Conservation (phyloP, 2,113 vertebrate species). For the Serinus canaria region DNA sequence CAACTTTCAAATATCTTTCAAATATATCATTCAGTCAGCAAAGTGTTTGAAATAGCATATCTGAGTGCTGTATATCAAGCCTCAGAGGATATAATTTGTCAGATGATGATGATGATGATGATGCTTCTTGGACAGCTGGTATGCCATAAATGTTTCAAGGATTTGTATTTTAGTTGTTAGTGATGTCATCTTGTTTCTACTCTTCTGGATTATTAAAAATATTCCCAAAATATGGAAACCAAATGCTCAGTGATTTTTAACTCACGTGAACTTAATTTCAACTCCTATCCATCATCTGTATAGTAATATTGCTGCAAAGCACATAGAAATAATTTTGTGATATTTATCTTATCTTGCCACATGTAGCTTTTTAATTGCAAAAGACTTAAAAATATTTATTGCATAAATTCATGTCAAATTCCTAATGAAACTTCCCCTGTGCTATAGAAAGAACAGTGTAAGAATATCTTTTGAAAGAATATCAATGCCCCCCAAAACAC, state of each 20-base stretch:
- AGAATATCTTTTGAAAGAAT: not conserved
- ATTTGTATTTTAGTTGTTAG: not conserved
- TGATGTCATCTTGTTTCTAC: not conserved
- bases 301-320: not conserved
- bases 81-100: not conserved
- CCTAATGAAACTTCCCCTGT: not conserved
- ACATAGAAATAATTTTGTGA: not conserved
- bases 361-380: not conserved
- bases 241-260: not conserved
- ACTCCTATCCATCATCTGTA: not conserved
- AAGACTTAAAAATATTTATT: not conserved
- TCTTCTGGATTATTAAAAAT: not conserved
- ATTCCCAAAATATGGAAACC: not conserved
- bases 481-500: too few relatives aligned
- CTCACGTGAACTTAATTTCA: not conserved
- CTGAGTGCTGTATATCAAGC: not conserved
- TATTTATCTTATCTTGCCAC: not conserved
- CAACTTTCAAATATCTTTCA: not conserved
- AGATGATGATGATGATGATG: not conserved
- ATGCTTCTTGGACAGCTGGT: not conserved
- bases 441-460: not conserved
- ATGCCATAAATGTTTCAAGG: not conserved
- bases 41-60: not conserved
- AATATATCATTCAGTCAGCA: not conserved
- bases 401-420: not conserved